Percentiles rank a stretch among this genome's conserved stretches.
These are phyloP conservation scores for Himalopsyche japonica DNA, from an alignment of 2,888 invertebrate species.

Conservation along the genomic window DNA sequence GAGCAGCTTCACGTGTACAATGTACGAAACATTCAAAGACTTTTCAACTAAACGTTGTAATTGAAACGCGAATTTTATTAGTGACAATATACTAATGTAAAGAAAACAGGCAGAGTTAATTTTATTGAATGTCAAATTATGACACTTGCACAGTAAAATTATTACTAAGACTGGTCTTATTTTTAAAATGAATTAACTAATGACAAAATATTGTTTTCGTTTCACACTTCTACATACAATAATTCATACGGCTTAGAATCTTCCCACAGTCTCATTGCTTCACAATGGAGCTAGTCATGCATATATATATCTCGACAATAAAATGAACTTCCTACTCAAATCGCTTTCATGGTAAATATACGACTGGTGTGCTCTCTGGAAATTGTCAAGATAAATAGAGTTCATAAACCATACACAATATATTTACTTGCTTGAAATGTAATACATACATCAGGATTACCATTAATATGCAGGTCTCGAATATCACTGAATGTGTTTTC, in stretches of 20 bases:
- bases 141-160: no score
- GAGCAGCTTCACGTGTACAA: no score
- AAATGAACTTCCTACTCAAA: neutral
- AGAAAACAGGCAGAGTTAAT: no score
- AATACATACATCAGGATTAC: constrained; percentile 1
- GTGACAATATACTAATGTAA: no score
- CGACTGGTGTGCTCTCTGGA: neutral
- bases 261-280: neutral
- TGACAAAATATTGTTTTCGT: no score
- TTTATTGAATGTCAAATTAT: no score
- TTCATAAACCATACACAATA: constrained; percentile 1
- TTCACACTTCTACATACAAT: neutral
- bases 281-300: neutral
- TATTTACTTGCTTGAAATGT: neutral
- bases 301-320: neutral
- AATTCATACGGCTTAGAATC: neutral
- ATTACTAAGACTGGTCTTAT: no score
- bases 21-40: no score
- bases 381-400: constrained; percentile 1
- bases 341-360: neutral
- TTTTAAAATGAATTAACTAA: no score
- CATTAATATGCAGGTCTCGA: constrained; percentile 1
- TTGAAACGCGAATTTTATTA: no score
- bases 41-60: no score
- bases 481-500: constrained; percentile 1